Percentiles rank a stretch among this genome's conserved stretches.
Evolutionary conservation across 2,797 vertebrate genomes (phyloP).

Genomic region (Pangasius sanitwongsei): DNA sequence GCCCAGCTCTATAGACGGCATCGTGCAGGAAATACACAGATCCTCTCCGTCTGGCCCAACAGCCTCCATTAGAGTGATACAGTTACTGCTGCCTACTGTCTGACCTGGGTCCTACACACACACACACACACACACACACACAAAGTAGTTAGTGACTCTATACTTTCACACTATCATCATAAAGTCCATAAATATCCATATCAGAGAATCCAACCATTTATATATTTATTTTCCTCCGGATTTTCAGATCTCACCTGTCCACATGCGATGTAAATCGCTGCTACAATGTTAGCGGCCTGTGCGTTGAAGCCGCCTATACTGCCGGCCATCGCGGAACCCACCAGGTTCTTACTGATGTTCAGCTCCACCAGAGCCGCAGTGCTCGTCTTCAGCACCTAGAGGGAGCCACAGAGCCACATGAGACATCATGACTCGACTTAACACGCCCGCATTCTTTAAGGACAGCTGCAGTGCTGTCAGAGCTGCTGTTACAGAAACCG

Average conservation of each 20-base stretch:
- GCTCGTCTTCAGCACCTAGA: conserved; percentile 89
- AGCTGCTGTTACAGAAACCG: background rate
- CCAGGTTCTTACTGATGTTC: conserved; percentile 93
- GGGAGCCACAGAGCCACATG: background rate
- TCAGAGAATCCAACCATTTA: background rate
- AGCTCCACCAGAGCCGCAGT: conserved; percentile 87
- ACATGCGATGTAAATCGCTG: conserved; percentile 95
- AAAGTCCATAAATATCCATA: background rate
- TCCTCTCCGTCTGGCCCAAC: conserved; percentile 83
- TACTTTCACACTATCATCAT: background rate
- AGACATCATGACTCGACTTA: too few relatives aligned
- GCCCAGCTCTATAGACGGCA: conserved; percentile 97
- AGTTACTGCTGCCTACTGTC: conserved; percentile 93
- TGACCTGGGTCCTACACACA: conserved; percentile 88
- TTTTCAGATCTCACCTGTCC: conserved; percentile 82
- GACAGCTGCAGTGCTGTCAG: background rate
- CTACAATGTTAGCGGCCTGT: conserved; percentile 94
- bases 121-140: conserved; percentile 26
- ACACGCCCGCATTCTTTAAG: too few relatives aligned
- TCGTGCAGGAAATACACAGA: conserved; percentile 92
- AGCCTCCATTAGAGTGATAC: conserved; percentile 93
- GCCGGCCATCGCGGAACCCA: conserved; percentile 97
- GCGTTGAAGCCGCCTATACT: conserved; percentile 95
- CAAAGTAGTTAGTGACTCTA: background rate
- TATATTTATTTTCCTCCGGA: background rate